Conservation (phyloP, 1,140 invertebrate species). For the Aphelenchoides fujianensis region DNA sequence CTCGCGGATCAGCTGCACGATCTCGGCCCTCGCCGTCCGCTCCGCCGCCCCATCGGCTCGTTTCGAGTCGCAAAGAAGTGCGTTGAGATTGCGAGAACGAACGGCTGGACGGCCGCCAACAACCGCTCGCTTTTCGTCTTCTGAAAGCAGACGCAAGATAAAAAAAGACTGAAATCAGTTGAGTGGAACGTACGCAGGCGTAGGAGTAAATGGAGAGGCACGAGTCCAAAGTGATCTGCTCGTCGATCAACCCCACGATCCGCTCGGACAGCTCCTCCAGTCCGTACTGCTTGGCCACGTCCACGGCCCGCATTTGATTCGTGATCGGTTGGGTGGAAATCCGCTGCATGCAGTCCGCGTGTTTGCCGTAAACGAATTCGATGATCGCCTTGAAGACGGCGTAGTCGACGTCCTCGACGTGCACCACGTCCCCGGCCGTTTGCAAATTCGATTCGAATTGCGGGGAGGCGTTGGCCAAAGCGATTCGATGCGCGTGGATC, state of each 20-base stretch:
- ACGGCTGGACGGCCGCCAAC: constrained; percentile 5
- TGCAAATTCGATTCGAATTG: constrained; percentile 18
- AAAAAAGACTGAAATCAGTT: too few relatives aligned
- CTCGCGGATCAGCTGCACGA: neutral
- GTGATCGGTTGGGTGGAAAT: neutral
- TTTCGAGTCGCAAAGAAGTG: neutral
- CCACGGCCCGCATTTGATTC: constrained; percentile 17
- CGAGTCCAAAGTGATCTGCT: neutral
- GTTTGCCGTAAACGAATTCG: constrained; percentile 28
- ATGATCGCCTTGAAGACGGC: constrained; percentile 28
- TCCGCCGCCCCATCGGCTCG: neutral
- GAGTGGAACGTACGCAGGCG: neutral
- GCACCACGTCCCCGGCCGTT: constrained; percentile 7
- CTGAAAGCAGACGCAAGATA: neutral
- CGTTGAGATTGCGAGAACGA: neutral
- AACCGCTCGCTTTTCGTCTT: neutral
- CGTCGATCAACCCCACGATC: constrained; percentile 10
- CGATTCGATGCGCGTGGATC: constrained; percentile 28
- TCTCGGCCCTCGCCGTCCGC: neutral
- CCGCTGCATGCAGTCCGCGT: constrained; percentile 2
- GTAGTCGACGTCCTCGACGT: constrained; percentile 21
- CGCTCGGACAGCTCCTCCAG: constrained; percentile 15
- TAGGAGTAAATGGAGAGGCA: constrained; percentile 8
- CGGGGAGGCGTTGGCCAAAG: constrained; percentile 14
- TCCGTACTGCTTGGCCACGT: constrained; percentile 11